Percentiles rank a stretch among this genome's conserved stretches.
phyloP scores from a whole-genome alignment of 2,888 invertebrate genomes.

The Philereme vetulata region DNA sequence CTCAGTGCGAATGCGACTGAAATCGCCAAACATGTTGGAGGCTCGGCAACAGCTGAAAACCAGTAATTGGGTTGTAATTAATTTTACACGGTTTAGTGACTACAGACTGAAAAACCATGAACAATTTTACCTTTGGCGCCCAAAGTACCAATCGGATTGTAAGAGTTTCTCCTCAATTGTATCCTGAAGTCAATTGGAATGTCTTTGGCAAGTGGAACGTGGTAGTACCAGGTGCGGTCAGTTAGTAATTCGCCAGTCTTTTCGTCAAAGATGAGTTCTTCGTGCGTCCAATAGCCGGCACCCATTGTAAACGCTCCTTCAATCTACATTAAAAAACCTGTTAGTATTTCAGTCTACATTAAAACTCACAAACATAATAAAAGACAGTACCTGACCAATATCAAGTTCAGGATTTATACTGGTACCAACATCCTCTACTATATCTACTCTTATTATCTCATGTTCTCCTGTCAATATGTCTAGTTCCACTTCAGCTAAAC shows the following conservation, averaged over 20 bases:
- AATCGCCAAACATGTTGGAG: constrained; percentile 74
- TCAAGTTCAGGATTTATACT: constrained; percentile 87
- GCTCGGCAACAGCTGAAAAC: constrained; percentile 77
- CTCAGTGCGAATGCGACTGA: constrained; percentile 84
- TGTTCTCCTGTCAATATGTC: constrained; percentile 90
- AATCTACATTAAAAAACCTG: constrained; percentile 53
- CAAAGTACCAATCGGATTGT: constrained; percentile 82
- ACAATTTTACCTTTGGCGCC: constrained; percentile 56
- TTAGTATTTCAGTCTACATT: not conserved
- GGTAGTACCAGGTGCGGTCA: constrained; percentile 91
- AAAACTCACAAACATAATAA: not conserved
- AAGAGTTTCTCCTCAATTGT: constrained; percentile 85
- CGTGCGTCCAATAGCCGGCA: constrained; percentile 89
- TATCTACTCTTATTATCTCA: constrained; percentile 84
- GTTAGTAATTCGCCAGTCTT: constrained; percentile 88
- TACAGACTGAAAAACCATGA: too few species aligned
- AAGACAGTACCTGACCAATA: constrained; percentile 83
- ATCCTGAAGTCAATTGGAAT: constrained; percentile 90
- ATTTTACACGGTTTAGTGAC: not conserved
- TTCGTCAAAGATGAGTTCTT: constrained; percentile 86
- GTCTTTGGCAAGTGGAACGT: constrained; percentile 89
- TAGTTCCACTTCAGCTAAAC: constrained; percentile 87
- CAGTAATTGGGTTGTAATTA: not conserved
- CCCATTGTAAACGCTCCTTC: constrained; percentile 92
- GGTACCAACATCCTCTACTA: constrained; percentile 87